Evolutionary conservation across 2,113 vertebrate genomes (phyloP).

Genomic region (Oenanthe melanoleuca): DNA sequence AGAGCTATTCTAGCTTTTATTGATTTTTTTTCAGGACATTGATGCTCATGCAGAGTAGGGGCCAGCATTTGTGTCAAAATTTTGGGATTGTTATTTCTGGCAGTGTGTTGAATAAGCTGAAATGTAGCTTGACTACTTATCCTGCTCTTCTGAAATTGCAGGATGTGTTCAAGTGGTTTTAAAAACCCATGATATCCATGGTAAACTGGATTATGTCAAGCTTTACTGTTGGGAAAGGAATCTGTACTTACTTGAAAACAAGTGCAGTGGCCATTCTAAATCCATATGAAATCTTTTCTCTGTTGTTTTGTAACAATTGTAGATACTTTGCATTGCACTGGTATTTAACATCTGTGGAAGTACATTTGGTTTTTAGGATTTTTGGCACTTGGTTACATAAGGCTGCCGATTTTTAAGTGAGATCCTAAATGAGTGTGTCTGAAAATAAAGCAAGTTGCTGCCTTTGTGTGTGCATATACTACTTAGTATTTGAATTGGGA

Average conservation of each 20-base stretch:
- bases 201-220: not conserved
- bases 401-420: not conserved
- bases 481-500: not conserved
- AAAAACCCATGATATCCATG: not conserved
- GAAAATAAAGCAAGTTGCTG: not conserved
- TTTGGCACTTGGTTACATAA: not conserved
- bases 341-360: not conserved
- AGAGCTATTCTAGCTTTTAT: not conserved
- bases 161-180: not conserved
- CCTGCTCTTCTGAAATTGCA: not conserved
- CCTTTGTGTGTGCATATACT: not conserved
- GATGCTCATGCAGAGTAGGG: not conserved
- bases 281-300: not conserved
- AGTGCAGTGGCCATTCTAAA: not conserved
- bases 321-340: not conserved
- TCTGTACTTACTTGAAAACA: not conserved
- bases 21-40: not conserved
- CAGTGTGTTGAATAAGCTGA: not conserved
- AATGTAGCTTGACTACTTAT: not conserved
- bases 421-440: not conserved
- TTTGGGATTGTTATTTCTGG: not conserved
- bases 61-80: not conserved
- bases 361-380: not conserved
- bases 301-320: not conserved
- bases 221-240: not conserved